Base-by-base conservation (phyloP, 2,113 vertebrate species). In the Pipa parva region DNA sequence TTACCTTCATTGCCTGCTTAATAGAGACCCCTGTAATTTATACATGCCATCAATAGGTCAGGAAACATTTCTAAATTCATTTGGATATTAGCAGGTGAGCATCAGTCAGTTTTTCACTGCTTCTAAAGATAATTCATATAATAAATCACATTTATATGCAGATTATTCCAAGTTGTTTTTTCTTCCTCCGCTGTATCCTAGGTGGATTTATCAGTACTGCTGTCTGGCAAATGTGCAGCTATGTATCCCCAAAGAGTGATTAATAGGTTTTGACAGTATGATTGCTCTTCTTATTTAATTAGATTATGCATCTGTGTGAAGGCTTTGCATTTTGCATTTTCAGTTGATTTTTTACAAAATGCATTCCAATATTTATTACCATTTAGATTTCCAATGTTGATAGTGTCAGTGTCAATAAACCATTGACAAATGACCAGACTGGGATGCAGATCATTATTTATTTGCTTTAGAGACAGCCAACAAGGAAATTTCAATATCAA, bases 221-320 rank as follows among this genome's bases (percentile, higher is more conserved):
- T 89, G 85, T 88, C 85, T 84, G 75, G 57, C 75, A 84, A 74
- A 59, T 51, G 80, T 71, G 52, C 8, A 5, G 73, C 81, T 85
- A 80, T 79, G 72, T 78, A 67, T 86, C 80, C 75, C 80, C 78
- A 81, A 87, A 85, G 78, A 85, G 63, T 87, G 88, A 88, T 90
- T 89, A 90, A 90, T 89, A 73, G 74, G 61, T 84, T 87, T 86
- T 89, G 88, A 91, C 88, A 90, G 79, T 84, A 87, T 87, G 81
- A 80, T 79, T 81, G 75, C 80, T 77, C 80, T 85, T 84, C 77
- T 74, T 84, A 82, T 87, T 87, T 89, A 87, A 90, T 88, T 79
- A 83, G 81, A 87, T 87, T 88, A 87, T 77, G 76, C 81, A 85
- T 88, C 81, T 84, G 84, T 85, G 87, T 84, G 81, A 71, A 83